A percentile compares a stretch with the other conserved stretches of the same genome.
phyloP scores from a whole-genome alignment of 2,888 invertebrate genomes.

The Periphyllus acericola region DNA sequence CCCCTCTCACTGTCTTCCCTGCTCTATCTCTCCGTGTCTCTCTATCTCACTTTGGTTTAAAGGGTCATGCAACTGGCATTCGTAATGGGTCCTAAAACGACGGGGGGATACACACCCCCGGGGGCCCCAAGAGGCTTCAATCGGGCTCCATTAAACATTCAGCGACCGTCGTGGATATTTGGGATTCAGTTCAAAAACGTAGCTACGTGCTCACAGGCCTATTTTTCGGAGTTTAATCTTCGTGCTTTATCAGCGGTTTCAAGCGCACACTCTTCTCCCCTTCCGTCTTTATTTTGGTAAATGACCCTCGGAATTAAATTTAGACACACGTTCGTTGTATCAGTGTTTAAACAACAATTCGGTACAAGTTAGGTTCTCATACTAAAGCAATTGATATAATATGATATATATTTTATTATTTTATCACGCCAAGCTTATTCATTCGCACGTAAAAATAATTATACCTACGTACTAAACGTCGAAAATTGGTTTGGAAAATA shows the following conservation, averaged over 20 bases:
- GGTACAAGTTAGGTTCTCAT: neutral
- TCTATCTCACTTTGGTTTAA: constrained; percentile 42
- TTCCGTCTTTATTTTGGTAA: constrained; percentile 49
- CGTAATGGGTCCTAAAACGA: constrained; percentile 59
- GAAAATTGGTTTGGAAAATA: no score
- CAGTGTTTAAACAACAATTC: constrained; percentile 37
- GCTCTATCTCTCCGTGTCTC: neutral
- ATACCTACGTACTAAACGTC: no score
- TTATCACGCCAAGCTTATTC: neutral
- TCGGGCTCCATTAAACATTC: constrained; percentile 61
- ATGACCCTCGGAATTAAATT: constrained; percentile 61
- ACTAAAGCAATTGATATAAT: constrained; percentile 17
- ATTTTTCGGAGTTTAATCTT: constrained; percentile 57
- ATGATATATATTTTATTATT: no score
- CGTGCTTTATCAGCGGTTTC: constrained; percentile 61
- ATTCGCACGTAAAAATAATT: neutral
- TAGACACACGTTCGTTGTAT: constrained; percentile 30
- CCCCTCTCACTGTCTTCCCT: neutral
- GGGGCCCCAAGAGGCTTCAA: constrained; percentile 56
- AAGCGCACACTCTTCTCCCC: constrained; percentile 39
- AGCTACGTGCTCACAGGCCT: constrained; percentile 53
- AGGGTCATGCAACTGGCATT: constrained; percentile 54
- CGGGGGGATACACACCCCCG: constrained; percentile 39
- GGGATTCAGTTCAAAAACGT: constrained; percentile 54
- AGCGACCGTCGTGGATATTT: constrained; percentile 56